These are phyloP conservation scores for Plagodis pulveraria DNA, from an alignment of 2,888 invertebrate genomes.

Conservation along the genomic window DNA sequence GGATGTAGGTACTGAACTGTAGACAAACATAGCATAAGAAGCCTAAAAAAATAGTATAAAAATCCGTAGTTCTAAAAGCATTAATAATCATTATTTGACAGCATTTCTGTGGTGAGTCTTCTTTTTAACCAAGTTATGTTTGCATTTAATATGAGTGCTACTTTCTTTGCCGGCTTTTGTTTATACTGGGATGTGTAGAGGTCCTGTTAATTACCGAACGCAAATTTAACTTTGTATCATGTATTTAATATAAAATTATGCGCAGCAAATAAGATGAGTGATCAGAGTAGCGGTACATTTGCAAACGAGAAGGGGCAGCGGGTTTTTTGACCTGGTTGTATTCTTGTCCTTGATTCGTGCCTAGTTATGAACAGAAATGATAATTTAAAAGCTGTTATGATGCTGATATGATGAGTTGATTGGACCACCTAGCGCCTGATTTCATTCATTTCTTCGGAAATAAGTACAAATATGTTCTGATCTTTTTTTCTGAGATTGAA, in stretches of 20 bases:
- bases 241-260: conserved; percentile 33
- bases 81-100: no score
- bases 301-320: conserved; percentile 40
- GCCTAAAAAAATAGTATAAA: background rate
- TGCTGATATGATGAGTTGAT: background rate
- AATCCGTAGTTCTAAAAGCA: background rate
- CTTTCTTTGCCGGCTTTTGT: background rate
- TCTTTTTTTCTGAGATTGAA: no score
- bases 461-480: no score
- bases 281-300: conserved; percentile 64
- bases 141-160: background rate
- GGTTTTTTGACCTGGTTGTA: conserved; percentile 56
- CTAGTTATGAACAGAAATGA: background rate
- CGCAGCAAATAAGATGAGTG: conserved; percentile 54
- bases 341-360: conserved; percentile 56
- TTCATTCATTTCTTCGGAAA: no score
- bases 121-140: background rate
- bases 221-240: conserved; percentile 6
- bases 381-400: no score
- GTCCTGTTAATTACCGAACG: background rate
- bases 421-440: no score
- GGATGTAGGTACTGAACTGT: background rate
- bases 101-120: background rate
- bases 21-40: no score
- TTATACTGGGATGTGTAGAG: background rate